Evolutionary conservation across 2,113 vertebrate species (phyloP).

Genomic region (Lampris incognitus): DNA sequence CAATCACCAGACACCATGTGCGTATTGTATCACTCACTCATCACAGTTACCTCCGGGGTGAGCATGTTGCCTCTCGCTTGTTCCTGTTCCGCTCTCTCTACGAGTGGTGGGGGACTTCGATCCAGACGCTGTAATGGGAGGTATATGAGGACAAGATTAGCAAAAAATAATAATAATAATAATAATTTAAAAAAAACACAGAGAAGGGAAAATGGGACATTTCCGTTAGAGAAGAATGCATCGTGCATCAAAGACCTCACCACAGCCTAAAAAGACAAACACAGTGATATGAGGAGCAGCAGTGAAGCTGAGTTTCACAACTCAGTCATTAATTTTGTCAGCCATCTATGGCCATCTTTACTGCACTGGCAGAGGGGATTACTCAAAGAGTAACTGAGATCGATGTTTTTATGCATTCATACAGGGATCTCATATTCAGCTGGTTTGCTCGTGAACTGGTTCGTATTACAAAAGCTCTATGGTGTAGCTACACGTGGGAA

Average conservation of each 20-base stretch:
- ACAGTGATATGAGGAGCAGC: not conserved
- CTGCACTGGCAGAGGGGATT: not conserved
- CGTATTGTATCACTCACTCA: conserved; percentile 60
- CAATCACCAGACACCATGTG: conserved; percentile 54
- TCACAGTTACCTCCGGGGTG: conserved; percentile 70
- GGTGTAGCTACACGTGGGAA: conserved; percentile 14
- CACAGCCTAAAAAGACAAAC: not conserved
- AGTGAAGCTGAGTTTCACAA: not conserved
- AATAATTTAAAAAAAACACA: not conserved
- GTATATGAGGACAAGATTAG: conserved; percentile 11
- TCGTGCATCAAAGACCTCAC: not conserved
- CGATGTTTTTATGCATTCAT: not conserved
- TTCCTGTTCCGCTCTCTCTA: conserved; percentile 63
- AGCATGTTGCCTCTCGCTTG: conserved; percentile 67
- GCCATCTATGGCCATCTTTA: too few relatives aligned
- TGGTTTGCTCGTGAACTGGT: conserved; percentile 36
- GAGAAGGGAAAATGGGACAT: conserved; percentile 31
- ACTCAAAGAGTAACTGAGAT: not conserved
- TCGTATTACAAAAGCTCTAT: conserved; percentile 22
- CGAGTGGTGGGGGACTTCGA: conserved; percentile 45
- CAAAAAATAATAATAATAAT: not conserved
- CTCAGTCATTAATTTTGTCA: not conserved
- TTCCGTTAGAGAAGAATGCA: conserved; percentile 7
- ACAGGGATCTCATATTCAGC: conserved; percentile 19
- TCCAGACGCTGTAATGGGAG: conserved; percentile 43